Base-by-base conservation (phyloP, 2,113 vertebrate species). In the Canis aureus region DNA sequence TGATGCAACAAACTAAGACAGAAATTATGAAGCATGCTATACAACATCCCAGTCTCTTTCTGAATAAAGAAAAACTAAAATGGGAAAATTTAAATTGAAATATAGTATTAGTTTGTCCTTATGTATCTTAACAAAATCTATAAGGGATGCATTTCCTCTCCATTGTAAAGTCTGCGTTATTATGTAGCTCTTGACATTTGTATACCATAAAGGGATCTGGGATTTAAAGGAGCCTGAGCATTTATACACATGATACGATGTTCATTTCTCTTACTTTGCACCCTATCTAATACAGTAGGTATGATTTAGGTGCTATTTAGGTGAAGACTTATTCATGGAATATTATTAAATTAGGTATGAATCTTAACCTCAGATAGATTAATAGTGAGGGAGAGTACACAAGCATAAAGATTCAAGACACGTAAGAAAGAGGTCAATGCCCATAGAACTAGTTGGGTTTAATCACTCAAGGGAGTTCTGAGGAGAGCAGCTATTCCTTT, bases 31-130 rank as follows among this genome's bases (percentile, higher is more conserved):
- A 76, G 13, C 29, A 51, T 60, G 32, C 67, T 83, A 35, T 35
- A 19, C 66, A 87, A 60, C 17, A 64, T 83, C 55, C 23, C 35
- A 38, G 22, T 78, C 74, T 94, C 74, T 80, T 71, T 87, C 12
- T 67, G 27, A 94, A 89, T 59, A 78, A 86, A 96, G 73, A 81
- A 74, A 94, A 92, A 64, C 66, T 53, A 71, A 27, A 87, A 74
- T 53, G 71, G 22, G 53, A 95, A 97, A 5, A 60, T 0, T 0
- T n/a, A 88, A n/a, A 27, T 67, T 25, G 57, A 71, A 74, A 62
- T 22, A 90, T 51, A 53, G 29, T 11, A 79, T 51, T 86, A 76
- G 3, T 7, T 95, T 67, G 12, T 49, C 76, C 78, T 67, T 43
- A 66, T 0, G 3, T 17, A 6, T 53, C 22, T 80, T 81, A 90